Evolutionary conservation across 1,140 invertebrate genomes (phyloP).

Genomic region (Cyclina sinensis): DNA sequence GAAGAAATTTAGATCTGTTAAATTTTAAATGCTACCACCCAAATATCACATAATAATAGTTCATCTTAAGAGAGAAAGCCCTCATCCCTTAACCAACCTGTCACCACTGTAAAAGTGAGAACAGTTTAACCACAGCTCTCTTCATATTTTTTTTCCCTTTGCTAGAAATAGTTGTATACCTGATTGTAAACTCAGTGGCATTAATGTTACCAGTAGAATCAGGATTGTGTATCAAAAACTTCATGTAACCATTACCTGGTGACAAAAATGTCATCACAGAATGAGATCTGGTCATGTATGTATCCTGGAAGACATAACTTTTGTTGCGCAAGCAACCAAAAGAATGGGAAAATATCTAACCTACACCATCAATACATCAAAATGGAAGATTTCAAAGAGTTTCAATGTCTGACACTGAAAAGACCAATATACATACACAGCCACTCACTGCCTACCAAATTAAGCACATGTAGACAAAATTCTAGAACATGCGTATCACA

Average conservation of each 20-base stretch:
- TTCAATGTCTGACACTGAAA: conserved; percentile 24
- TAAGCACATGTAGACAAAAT: too few relatives aligned
- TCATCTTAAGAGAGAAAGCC: too few relatives aligned
- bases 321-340: conserved; percentile 27
- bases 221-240: not conserved
- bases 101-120: too few relatives aligned
- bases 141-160: too few relatives aligned
- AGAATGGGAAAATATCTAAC: conserved; percentile 43
- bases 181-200: too few relatives aligned
- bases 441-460: not conserved
- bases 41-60: too few relatives aligned
- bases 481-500: too few relatives aligned
- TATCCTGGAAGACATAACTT: conserved; percentile 23
- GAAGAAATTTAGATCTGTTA: too few relatives aligned
- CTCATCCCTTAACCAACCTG: too few relatives aligned
- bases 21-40: too few relatives aligned
- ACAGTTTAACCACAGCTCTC: too few relatives aligned
- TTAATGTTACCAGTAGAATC: not conserved
- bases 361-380: conserved; percentile 39
- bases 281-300: conserved; percentile 41
- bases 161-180: too few relatives aligned
- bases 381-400: conserved; percentile 23
- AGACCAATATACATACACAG: not conserved
- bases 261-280: conserved; percentile 26
- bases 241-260: not conserved